Evolutionary conservation across 2,888 invertebrate species (phyloP).

Genomic region (Aphidoletes aphidimyza): DNA sequence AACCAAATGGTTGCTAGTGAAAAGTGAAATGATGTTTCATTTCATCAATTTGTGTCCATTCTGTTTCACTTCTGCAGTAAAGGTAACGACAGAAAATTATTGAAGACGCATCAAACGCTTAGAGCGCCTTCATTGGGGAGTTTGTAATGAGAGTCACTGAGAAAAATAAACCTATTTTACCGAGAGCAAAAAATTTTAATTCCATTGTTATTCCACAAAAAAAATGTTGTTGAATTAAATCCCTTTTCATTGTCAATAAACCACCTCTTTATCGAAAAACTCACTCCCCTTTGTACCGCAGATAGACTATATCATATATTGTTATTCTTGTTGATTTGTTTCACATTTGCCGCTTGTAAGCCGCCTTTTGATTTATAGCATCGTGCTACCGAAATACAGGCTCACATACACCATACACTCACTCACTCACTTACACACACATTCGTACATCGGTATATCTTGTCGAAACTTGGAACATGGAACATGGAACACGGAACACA

Average conservation of each 20-base stretch:
- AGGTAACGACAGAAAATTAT: neutral
- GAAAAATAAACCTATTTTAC: neutral
- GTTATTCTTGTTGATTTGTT: constrained; percentile 53
- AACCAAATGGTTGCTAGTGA: neutral
- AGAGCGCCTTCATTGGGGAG: too few relatives aligned
- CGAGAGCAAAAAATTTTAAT: constrained; percentile 15
- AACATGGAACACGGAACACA: too few relatives aligned
- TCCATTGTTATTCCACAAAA: constrained; percentile 12
- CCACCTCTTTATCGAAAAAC: constrained; percentile 52
- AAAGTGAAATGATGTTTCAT: constrained; percentile 12
- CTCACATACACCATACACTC: neutral
- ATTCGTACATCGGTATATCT: too few relatives aligned
- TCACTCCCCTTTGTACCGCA: constrained; percentile 45
- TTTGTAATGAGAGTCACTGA: too few relatives aligned
- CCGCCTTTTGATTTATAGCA: constrained; percentile 41
- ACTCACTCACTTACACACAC: neutral
- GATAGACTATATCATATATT: neutral
- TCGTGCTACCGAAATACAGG: neutral
- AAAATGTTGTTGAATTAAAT: constrained; percentile 48
- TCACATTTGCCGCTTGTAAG: constrained; percentile 40
- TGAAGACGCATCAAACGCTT: neutral
- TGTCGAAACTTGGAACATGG: too few relatives aligned
- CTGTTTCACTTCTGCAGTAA: neutral
- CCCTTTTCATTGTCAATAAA: constrained; percentile 53
- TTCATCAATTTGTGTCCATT: neutral